A percentile compares a stretch with the other conserved stretches of the same genome.
phyloP scores from a whole-genome alignment of 2,888 invertebrate species.

The Leptopilina myrica region DNA sequence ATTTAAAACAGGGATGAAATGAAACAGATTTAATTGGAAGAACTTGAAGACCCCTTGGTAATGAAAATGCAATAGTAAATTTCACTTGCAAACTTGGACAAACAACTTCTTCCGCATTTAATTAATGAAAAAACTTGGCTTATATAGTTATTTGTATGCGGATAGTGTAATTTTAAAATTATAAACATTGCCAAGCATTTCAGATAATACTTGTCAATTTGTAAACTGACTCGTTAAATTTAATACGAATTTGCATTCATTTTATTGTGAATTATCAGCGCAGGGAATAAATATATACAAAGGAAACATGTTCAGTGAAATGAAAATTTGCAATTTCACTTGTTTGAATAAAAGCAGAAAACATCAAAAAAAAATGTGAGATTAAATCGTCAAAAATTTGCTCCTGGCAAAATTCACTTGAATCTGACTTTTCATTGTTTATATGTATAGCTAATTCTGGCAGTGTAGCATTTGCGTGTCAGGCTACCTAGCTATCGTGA shows the following conservation, averaged over 20 bases:
- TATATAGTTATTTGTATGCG: neutral
- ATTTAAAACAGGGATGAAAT: constrained; percentile 4
- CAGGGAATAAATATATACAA: neutral
- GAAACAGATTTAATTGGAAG: constrained; percentile 14
- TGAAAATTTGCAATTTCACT: constrained; percentile 15
- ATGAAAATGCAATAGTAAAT: constrained; percentile 8
- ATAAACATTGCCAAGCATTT: neutral
- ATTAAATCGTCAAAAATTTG: constrained; percentile 24
- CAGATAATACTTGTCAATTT: too few species aligned
- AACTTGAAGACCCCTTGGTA: neutral
- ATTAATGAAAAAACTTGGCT: neutral
- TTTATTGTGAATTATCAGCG: neutral
- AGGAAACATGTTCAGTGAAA: neutral
- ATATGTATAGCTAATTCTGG: constrained; percentile 41
- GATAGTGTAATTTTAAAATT: neutral
- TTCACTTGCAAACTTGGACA: constrained; percentile 14
- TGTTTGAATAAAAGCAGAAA: constrained; percentile 15
- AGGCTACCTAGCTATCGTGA: neutral
- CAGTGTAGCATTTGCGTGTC: constrained; percentile 8
- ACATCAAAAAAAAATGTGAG: neutral
- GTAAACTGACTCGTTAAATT: too few species aligned
- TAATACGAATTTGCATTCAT: too few species aligned
- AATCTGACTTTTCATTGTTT: constrained; percentile 34
- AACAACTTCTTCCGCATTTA: constrained; percentile 6
- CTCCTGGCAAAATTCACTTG: constrained; percentile 33